A percentile compares a stretch with the other conserved stretches of the same genome.
These are phyloP conservation scores for Glaucopsyche alexis DNA, from an alignment of 2,888 invertebrate genomes.

Conservation along the genomic window DNA sequence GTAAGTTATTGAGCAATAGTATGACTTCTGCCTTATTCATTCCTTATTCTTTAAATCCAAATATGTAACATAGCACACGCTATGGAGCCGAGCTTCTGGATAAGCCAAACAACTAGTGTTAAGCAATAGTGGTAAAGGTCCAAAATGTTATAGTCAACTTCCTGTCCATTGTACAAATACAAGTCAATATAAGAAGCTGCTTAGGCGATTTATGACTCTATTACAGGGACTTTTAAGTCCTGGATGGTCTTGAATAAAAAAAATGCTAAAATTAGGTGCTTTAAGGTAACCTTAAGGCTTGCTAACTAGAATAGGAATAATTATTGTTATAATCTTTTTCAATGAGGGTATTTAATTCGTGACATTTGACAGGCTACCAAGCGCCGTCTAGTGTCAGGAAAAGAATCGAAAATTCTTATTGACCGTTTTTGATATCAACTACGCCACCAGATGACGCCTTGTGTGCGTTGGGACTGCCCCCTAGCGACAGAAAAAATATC, in stretches of 20 bases:
- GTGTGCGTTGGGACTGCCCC: too few species aligned
- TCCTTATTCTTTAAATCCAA: slow-evolving; percentile 14
- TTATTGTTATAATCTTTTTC: background rate
- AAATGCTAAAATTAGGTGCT: background rate
- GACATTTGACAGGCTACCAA: too few species aligned
- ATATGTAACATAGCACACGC: slow-evolving; percentile 22
- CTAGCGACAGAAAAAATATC: too few species aligned
- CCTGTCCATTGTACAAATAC: background rate
- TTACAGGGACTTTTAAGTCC: background rate
- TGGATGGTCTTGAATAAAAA: background rate
- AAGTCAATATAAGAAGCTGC: background rate
- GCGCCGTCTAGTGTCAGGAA: too few species aligned
- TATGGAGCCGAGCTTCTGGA: background rate
- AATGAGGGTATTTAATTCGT: too few species aligned
- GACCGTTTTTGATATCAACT: too few species aligned
- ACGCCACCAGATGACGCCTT: too few species aligned
- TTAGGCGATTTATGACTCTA: background rate
- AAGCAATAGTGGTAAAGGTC: slow-evolving; percentile 4
- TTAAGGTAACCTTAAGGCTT: background rate
- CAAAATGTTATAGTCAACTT: slow-evolving; percentile 26
- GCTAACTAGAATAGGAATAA: background rate
- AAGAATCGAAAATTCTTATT: too few species aligned
- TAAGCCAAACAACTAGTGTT: slow-evolving; percentile 3
- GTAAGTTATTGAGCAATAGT: background rate
- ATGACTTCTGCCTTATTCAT: background rate